phyloP scores from a whole-genome alignment of 2,113 vertebrate species.

The Sigmodon hispidus region DNA sequence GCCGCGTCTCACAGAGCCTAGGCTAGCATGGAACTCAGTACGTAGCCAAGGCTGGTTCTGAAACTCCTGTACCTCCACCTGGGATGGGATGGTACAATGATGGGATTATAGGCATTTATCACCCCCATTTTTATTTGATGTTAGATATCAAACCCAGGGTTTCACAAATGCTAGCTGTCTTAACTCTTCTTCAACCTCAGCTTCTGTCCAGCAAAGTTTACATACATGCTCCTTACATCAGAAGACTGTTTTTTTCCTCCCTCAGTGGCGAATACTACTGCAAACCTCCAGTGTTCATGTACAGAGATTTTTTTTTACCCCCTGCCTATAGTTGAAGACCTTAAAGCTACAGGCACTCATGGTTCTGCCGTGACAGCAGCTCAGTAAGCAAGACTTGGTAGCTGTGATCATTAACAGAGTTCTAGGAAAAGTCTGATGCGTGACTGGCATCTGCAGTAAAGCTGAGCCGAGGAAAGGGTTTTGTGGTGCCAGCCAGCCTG shows the following conservation, averaged over 20 bases:
- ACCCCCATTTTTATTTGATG: not conserved
- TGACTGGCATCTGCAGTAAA: not conserved
- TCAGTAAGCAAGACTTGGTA: not conserved
- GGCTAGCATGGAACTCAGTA: not conserved
- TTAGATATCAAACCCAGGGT: not conserved
- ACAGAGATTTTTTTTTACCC: not conserved
- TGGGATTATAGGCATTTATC: not conserved
- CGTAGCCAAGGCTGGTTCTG: not conserved
- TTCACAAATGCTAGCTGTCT: not conserved
- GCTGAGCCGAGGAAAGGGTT: not conserved
- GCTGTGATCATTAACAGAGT: not conserved
- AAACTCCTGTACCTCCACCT: not conserved
- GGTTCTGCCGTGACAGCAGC: not conserved
- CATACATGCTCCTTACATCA: not conserved
- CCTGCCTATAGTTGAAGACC: not conserved
- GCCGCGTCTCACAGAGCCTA: not conserved
- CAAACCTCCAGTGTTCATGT: not conserved
- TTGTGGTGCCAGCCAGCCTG: not conserved
- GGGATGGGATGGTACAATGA: no score
- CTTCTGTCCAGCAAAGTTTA: not conserved
- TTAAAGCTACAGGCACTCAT: not conserved
- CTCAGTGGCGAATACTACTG: not conserved
- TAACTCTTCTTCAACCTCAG: not conserved
- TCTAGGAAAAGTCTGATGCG: constrained; percentile 23
- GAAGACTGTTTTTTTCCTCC: not conserved